Evolutionary conservation across 92 coral and sea anemone genomes (phyloP).

Genomic region (Porites lobata): DNA sequence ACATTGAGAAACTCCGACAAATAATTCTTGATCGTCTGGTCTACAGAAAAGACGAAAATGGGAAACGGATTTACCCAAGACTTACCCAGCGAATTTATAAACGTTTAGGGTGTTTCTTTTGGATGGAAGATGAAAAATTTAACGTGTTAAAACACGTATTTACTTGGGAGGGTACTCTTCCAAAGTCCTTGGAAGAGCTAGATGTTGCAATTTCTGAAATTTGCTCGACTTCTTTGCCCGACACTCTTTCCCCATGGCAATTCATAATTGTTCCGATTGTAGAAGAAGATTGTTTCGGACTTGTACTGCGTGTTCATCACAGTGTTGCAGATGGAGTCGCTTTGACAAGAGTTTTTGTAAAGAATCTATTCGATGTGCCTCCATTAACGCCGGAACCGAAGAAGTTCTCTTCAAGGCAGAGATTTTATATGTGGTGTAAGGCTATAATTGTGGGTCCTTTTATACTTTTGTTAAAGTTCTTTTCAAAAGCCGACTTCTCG

Average conservation of each 20-base stretch:
- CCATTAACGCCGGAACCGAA: constrained; percentile 83
- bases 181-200: constrained; percentile 74
- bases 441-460: constrained; percentile 90
- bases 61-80: constrained; percentile 86
- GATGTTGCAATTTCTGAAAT: constrained; percentile 85
- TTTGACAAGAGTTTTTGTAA: constrained; percentile 89
- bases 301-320: constrained; percentile 94
- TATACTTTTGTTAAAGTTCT: constrained; percentile 80
- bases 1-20: constrained; percentile 79
- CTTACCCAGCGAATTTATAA: constrained; percentile 79
- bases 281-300: constrained; percentile 74
- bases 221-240: constrained; percentile 79
- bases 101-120: constrained; percentile 84
- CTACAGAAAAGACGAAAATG: constrained; percentile 77
- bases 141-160: constrained; percentile 81
- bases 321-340: constrained; percentile 97
- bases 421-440: constrained; percentile 94
- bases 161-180: constrained; percentile 81
- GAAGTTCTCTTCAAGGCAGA: constrained; percentile 90
- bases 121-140: constrained; percentile 92
- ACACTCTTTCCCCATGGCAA: constrained; percentile 87
- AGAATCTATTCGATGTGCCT: constrained; percentile 89
- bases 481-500: constrained; percentile 81
- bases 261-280: constrained; percentile 87
- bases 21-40: constrained; percentile 88